Evolutionary conservation across 1,140 invertebrate genomes (phyloP).

Genomic region (Lepidostoma basale): DNA sequence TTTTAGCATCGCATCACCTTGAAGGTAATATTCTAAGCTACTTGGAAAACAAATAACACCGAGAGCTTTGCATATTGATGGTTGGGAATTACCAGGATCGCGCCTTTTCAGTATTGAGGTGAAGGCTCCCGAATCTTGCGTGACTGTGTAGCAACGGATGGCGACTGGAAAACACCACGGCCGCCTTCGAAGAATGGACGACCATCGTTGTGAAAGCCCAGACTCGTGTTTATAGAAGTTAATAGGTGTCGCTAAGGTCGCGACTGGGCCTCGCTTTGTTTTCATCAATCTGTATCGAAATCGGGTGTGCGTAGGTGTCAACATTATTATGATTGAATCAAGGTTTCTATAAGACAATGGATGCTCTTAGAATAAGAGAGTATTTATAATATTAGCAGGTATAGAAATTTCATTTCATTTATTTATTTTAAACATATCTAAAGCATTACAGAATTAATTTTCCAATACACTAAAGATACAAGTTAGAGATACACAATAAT

Average conservation of each 20-base stretch:
- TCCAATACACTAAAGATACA: too few relatives aligned
- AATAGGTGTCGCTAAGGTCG: not conserved
- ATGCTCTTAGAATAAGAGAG: too few relatives aligned
- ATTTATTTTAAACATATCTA: too few relatives aligned
- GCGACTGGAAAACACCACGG: conserved; percentile 23
- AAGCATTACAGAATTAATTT: too few relatives aligned
- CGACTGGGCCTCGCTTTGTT: too few relatives aligned
- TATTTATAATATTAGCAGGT: too few relatives aligned
- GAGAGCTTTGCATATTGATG: not conserved
- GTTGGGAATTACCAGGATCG: not conserved
- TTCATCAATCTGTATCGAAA: not conserved
- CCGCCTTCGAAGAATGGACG: conserved; percentile 13
- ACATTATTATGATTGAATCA: too few relatives aligned
- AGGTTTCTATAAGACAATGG: too few relatives aligned
- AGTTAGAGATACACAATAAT: too few relatives aligned
- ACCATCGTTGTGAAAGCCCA: not conserved
- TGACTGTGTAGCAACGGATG: not conserved
- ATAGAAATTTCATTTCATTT: too few relatives aligned
- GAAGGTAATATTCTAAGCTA: not conserved
- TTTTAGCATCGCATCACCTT: too few relatives aligned
- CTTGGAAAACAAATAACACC: not conserved
- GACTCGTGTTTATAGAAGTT: not conserved
- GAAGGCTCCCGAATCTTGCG: not conserved
- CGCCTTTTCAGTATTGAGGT: not conserved
- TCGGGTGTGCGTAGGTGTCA: too few relatives aligned